Percentiles rank a stretch among this genome's conserved stretches.
phyloP scores from a whole-genome alignment of 1,140 invertebrate species.

The Capitella teleta region DNA sequence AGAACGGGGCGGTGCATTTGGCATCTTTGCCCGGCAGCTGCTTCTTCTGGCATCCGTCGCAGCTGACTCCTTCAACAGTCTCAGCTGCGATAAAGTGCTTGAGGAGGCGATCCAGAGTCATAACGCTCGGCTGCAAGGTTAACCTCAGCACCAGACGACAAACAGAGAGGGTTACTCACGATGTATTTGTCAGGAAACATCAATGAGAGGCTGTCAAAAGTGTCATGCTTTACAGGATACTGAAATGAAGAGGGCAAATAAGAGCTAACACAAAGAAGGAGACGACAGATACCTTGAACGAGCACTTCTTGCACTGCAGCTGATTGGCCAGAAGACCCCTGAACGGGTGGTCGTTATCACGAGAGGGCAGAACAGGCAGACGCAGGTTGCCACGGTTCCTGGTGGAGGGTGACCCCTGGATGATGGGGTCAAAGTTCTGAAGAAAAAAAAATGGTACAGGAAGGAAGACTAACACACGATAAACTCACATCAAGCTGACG shows the following conservation, averaged over 20 bases:
- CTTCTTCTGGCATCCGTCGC: conserved; percentile 56
- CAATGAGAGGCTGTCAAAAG: conserved; percentile 76
- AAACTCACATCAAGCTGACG: not conserved
- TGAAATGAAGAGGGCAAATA: conserved; percentile 38
- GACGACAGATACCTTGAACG: conserved; percentile 52
- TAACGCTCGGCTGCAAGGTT: conserved; percentile 15
- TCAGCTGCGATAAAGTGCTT: conserved; percentile 72
- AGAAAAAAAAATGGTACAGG: not conserved
- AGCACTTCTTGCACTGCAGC: conserved; percentile 67
- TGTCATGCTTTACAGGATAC: conserved; percentile 75
- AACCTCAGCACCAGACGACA: not conserved
- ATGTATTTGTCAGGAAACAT: conserved; percentile 50
- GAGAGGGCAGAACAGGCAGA: conserved; percentile 33
- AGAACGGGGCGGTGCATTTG: conserved; percentile 51
- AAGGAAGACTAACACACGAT: not conserved
- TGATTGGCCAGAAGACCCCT: conserved; percentile 73
- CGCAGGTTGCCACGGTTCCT: not conserved
- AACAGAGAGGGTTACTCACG: not conserved
- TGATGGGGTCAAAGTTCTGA: not conserved
- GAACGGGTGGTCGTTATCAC: conserved; percentile 53
- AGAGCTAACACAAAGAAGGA: not conserved
- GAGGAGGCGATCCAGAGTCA: conserved; percentile 58
- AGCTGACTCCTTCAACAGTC: conserved; percentile 68
- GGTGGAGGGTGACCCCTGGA: not conserved
- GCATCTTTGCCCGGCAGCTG: not conserved